These are phyloP conservation scores for Dermochelys coriacea DNA, from an alignment of 2,797 vertebrate genomes.

Conservation along the genomic window DNA sequence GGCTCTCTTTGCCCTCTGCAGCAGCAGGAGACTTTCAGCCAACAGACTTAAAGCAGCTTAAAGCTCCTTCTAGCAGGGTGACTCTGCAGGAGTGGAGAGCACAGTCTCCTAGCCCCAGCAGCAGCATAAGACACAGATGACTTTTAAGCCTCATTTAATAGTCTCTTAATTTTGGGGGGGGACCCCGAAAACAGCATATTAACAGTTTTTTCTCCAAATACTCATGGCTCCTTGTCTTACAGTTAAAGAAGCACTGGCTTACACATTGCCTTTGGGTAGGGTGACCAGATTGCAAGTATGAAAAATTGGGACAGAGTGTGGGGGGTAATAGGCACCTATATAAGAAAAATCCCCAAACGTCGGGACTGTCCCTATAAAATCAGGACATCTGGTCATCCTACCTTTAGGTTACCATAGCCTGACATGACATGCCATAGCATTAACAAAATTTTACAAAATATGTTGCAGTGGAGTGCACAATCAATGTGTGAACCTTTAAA, in stretches of 20 bases:
- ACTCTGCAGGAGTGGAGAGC: neutral
- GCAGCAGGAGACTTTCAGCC: neutral
- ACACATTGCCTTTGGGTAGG: neutral
- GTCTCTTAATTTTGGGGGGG: neutral
- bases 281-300: too few species aligned
- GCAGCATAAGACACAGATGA: neutral
- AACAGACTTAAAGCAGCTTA: neutral
- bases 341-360: too few species aligned
- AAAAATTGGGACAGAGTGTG: too few species aligned
- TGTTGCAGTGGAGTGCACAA: neutral
- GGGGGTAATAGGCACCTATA: too few species aligned
- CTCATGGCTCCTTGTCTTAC: neutral
- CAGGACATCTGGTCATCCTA: too few species aligned
- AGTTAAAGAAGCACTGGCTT: neutral
- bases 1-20: neutral
- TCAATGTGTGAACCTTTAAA: neutral
- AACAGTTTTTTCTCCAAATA: neutral
- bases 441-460: neutral
- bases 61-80: neutral
- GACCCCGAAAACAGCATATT: neutral
- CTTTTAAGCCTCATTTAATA: neutral
- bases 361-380: too few species aligned
- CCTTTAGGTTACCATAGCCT: neutral
- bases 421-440: neutral
- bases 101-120: neutral